These are phyloP conservation scores for Lutraria rhynchaena DNA, from an alignment of 1,140 invertebrate species.

Conservation along the genomic window DNA sequence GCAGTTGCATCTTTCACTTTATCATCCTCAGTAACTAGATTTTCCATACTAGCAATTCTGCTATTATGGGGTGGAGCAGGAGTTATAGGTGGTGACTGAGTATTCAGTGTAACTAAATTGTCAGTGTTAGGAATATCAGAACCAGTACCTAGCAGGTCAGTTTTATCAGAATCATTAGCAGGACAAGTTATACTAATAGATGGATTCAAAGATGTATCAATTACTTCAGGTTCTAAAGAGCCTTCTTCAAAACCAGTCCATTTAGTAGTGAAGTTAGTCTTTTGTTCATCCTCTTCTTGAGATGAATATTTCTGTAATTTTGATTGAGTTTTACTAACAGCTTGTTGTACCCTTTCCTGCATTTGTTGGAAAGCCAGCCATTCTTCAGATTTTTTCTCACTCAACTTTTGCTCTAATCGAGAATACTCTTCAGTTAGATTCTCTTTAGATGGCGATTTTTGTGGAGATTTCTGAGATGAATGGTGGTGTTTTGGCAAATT, in stretches of 20 bases:
- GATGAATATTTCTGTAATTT: conserved; percentile 79
- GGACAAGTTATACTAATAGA: conserved; percentile 45
- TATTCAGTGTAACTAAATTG: neutral
- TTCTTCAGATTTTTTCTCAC: conserved; percentile 81
- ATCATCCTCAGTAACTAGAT: conserved; percentile 1
- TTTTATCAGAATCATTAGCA: conserved; percentile 25
- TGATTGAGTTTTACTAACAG: conserved; percentile 80
- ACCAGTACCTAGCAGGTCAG: conserved; percentile 30
- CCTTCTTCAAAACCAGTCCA: conserved; percentile 62
- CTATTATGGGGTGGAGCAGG: conserved; percentile 63
- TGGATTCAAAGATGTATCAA: conserved; percentile 49
- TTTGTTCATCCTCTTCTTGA: conserved; percentile 57
- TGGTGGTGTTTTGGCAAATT: conserved; percentile 66
- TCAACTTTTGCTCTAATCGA: conserved; percentile 64
- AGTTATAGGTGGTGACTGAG: conserved; percentile 12
- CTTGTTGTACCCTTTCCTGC: conserved; percentile 81
- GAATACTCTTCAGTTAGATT: conserved; percentile 68
- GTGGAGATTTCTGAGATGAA: conserved; percentile 69
- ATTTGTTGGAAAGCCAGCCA: conserved; percentile 82
- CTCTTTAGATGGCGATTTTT: conserved; percentile 71
- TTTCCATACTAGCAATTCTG: conserved; percentile 64
- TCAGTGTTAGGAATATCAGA: conserved; percentile 15
- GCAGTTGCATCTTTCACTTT: neutral
- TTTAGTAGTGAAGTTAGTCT: conserved; percentile 39
- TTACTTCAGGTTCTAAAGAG: conserved; percentile 46